Conservation (phyloP, 2,888 invertebrate species). For the Drosophila mulleri region DNA sequence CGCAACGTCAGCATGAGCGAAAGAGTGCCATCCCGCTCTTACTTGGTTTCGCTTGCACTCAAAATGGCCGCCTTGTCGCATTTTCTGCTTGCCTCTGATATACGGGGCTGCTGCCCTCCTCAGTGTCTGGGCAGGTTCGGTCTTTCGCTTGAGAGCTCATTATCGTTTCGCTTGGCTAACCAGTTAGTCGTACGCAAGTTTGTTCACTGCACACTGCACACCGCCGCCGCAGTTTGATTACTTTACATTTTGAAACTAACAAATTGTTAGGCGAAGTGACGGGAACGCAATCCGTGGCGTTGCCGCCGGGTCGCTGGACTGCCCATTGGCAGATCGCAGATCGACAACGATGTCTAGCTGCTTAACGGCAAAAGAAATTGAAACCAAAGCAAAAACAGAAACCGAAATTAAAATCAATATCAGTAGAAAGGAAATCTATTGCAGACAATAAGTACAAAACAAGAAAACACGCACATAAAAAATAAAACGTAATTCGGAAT, state of each 20-base stretch:
- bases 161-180: slow-evolving; percentile 84
- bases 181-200: slow-evolving; percentile 71
- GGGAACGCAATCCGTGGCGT: slow-evolving; percentile 64
- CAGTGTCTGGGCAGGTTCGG: slow-evolving; percentile 58
- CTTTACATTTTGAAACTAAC: slow-evolving; percentile 55
- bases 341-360: slow-evolving; percentile 33
- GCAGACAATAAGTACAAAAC: slow-evolving; percentile 30
- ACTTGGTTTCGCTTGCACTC: slow-evolving; percentile 5
- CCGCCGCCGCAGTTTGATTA: slow-evolving; percentile 63
- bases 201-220: slow-evolving; percentile 54
- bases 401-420: not conserved
- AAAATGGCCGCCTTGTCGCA: slow-evolving; percentile 62
- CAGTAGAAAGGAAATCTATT: not conserved
- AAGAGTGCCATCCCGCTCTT: slow-evolving; percentile 32
- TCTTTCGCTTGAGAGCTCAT: slow-evolving; percentile 84
- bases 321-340: slow-evolving; percentile 44
- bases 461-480: not conserved
- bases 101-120: slow-evolving; percentile 41
- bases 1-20: not conserved
- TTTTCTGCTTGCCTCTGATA: slow-evolving; percentile 43
- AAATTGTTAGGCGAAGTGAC: slow-evolving; percentile 49
- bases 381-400: not conserved
- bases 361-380: not conserved
- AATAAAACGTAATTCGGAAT: not conserved
- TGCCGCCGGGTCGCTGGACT: slow-evolving; percentile 67